These are phyloP conservation scores for Sarcophilus harrisii DNA, from an alignment of 2,797 vertebrate species.

Conservation along the genomic window DNA sequence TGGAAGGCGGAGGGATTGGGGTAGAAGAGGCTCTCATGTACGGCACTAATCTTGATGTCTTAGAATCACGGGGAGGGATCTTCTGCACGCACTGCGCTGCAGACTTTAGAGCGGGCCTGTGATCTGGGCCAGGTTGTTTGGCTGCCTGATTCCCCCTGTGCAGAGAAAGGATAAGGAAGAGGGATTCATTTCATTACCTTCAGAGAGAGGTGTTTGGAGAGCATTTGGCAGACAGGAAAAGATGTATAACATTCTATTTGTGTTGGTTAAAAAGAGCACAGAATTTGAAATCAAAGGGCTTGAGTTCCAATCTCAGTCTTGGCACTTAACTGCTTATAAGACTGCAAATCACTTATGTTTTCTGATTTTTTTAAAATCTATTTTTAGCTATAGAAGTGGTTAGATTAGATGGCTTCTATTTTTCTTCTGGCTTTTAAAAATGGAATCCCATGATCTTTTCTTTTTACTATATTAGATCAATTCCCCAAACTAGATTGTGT, in stretches of 20 bases:
- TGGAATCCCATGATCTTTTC: background rate
- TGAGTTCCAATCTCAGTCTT: background rate
- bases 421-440: background rate
- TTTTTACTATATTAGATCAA: background rate
- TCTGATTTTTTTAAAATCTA: background rate
- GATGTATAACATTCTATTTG: background rate
- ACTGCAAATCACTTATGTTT: no score
- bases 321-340: background rate
- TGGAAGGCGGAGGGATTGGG: background rate
- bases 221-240: background rate
- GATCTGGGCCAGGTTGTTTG: background rate
- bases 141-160: background rate
- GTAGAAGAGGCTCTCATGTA: background rate
- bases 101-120: background rate
- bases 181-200: background rate
- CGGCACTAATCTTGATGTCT: background rate
- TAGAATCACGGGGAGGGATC: background rate
- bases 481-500: background rate
- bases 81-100: background rate
- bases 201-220: background rate
- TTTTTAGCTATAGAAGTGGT: background rate
- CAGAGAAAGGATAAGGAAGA: background rate
- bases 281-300: background rate
- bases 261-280: background rate
- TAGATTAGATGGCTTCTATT: background rate